Evolutionary conservation across 1,140 invertebrate genomes (phyloP).

Genomic region (Drosophila quadrilineata): DNA sequence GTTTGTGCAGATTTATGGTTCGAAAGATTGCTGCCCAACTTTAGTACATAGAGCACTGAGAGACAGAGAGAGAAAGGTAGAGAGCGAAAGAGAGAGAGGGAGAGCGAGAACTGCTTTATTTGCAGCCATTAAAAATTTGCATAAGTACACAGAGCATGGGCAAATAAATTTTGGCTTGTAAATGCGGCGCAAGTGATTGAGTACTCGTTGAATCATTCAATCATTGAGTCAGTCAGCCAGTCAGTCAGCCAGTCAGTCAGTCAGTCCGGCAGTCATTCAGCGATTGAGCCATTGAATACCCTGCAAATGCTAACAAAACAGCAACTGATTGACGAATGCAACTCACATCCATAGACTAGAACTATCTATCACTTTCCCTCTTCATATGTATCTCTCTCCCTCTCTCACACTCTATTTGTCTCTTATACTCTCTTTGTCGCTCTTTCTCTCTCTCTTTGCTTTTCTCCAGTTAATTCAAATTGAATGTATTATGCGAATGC

Average conservation of each 20-base stretch:
- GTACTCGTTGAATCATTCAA: slow-evolving; percentile 5
- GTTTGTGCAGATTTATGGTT: slow-evolving; percentile 40
- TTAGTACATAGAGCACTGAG: not conserved
- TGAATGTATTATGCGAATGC: not conserved
- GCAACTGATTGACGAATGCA: too few species aligned
- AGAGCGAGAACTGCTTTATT: slow-evolving; percentile 23
- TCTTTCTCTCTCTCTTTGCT: not conserved
- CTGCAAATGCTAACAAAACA: too few species aligned
- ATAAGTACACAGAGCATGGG: slow-evolving; percentile 38
- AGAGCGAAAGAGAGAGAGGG: not conserved
- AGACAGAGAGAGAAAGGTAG: not conserved
- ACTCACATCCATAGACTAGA: too few species aligned
- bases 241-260: too few species aligned
- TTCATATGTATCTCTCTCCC: too few species aligned
- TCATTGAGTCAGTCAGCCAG: too few species aligned
- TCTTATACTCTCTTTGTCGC: not conserved
- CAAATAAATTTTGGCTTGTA: slow-evolving; percentile 35
- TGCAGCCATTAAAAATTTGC: slow-evolving; percentile 49
- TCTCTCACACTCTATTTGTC: too few species aligned
- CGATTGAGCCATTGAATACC: too few species aligned
- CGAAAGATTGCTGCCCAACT: slow-evolving; percentile 21
- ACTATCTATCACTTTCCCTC: too few species aligned
- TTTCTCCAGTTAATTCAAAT: too few species aligned
- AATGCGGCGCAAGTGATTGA: slow-evolving; percentile 10
- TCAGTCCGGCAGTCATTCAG: too few species aligned